Base-by-base conservation (phyloP, 2,113 vertebrate species). In the Seriola rivoliana region DNA sequence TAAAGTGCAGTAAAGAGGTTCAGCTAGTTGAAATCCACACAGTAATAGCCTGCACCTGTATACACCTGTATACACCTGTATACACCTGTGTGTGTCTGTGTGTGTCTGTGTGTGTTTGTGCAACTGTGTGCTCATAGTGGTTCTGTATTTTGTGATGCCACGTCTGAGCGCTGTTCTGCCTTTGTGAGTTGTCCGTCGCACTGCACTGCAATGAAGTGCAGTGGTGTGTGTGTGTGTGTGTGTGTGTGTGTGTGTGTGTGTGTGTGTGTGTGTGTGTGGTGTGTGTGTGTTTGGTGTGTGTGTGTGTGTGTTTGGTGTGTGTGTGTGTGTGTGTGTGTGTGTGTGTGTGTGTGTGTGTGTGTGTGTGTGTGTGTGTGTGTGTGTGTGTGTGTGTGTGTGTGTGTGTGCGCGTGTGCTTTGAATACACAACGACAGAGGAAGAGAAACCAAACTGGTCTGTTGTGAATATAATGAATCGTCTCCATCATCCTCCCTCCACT, bases 391-490 rank as follows among this genome's bases (percentile, higher is more conserved):
- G 25, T 25, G 25, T 25, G 25, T 25, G 1, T 25, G 25, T 25
- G 1, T 2, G 25, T 25, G 25, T 29, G 29, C 2, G 2, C 2
- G 29, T 29, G 85, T 59, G 69, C 63, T 85, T 67, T 73, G 71
- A 87, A 79, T 86, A 75, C 67, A 84, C 62, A 75, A 85, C 40
- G 48, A 52, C 19, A 8, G 62, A 60, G 40, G 46, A 8, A 46
- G 65, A 23, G 54, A 75, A 23, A 34, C 7, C 38, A 60, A 55
- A 75, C 52, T 4, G n/a, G 4, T n/a, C 5, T 52, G 19, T 52
- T 52, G 50, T 52, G 50, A 52, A 23, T 32, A 72, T 38, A 64
- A 54, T 29, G 29, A 57, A 34, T 50, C 1, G 1, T 55, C n/a
- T 50, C 23, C 4, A 19, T 60, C 32, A 9, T 34, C 23, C 5